Conservation (phyloP, 2,888 invertebrate species). For the Microctonus aethiopoides region DNA sequence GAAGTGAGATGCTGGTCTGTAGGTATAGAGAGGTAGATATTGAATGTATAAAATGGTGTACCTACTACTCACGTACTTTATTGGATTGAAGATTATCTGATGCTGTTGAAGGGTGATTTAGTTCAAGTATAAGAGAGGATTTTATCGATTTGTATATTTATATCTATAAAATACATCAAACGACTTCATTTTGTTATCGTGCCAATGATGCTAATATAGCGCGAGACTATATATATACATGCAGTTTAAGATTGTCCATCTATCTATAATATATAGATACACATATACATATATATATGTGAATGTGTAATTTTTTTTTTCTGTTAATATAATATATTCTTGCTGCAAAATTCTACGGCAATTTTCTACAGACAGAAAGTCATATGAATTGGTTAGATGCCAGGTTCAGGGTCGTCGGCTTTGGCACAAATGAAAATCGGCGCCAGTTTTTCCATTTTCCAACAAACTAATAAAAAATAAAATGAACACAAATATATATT, state of each 20-base stretch:
- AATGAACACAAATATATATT: too few relatives aligned
- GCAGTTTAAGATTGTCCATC: background rate
- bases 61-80: background rate
- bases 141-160: too few relatives aligned
- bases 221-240: background rate
- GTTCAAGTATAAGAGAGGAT: background rate
- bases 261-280: too few relatives aligned
- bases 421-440: slow-evolving; percentile 17
- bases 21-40: too few relatives aligned
- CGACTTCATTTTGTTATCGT: background rate
- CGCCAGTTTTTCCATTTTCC: background rate
- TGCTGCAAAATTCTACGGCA: background rate
- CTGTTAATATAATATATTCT: background rate
- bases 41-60: background rate
- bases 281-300: too few relatives aligned
- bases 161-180: background rate
- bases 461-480: background rate
- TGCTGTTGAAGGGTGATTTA: background rate
- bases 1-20: too few relatives aligned
- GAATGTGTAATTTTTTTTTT: background rate
- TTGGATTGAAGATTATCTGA: background rate
- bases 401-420: slow-evolving; percentile 18
- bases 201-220: background rate
- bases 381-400: slow-evolving; percentile 13
- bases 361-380: background rate